Evolutionary conservation across 2,113 vertebrate genomes (phyloP), one percentile per base, ranked within the genome.

Genomic region (Tragelaphus imberbis): DNA sequence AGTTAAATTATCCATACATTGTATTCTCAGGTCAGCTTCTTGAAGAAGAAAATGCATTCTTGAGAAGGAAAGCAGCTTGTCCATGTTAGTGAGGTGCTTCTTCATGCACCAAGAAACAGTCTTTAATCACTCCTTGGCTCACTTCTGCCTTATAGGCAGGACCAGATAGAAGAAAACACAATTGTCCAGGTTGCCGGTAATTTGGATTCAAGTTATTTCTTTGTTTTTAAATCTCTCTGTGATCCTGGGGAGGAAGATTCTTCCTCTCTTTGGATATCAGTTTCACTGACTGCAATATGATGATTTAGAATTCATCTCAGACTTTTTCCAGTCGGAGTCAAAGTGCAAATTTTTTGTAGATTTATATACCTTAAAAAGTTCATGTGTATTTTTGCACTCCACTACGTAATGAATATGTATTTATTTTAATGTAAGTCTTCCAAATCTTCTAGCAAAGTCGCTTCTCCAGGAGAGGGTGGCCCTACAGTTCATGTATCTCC

Each of bases 361-460:
- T 90, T 36, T 92, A 6, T 82, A 80, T 92, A 84, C 5, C 13
- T 95, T 82, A 59, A 87, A 96, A 96, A 85, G 7, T 9, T 90
- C 47, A 82, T 77, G 4, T 92, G 0, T 65, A 47, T 55, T 21
- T 81, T 89, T 85, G 30, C 51, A 77, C 59, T 85, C 1, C 21
- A 65, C 19, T 93, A 3, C 15, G 56, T 40, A 91, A 85, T 12
- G 90, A 79, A 56, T 77, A 71, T 44, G 9, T 81, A 6, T 91
- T 94, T 80, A 94, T 87, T 92, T 84, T 11, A 82, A 28, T 90
- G 33, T 79, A 95, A 84, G 77, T 96, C 2, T 88, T 92, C 44
- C 25, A 68, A 85, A 40, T 65, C 23, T 88, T 90, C 51, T 88
- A 71, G 23, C 47, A 88, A 88, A 93, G 17, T 88, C 13, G 40